Conservation (phyloP, 2,797 vertebrate species). For the Uromys caudimaculatus region DNA sequence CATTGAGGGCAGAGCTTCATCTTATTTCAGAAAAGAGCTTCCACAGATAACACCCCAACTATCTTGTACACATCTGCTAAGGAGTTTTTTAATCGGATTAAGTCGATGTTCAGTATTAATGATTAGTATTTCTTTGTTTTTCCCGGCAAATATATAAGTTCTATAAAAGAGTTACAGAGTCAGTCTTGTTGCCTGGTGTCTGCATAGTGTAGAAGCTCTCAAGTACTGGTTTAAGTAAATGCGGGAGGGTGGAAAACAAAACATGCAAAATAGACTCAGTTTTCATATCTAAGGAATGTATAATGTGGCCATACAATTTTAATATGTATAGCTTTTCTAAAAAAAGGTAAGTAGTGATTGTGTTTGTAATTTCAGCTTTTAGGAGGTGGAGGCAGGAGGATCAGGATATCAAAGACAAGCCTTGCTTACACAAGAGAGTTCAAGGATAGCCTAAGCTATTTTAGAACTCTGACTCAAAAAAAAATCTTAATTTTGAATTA, state of each 20-base stretch:
- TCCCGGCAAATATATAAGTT: background rate
- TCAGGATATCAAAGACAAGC: background rate
- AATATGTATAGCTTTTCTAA: background rate
- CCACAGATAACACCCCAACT: background rate
- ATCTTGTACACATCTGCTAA: background rate
- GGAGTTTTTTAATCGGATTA: background rate
- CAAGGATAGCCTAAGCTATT: background rate
- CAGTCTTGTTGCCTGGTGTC: background rate
- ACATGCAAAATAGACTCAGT: background rate
- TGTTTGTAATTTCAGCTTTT: background rate
- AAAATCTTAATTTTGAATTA: background rate
- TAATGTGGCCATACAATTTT: background rate
- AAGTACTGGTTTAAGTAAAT: background rate
- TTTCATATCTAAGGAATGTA: background rate
- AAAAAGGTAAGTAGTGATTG: background rate
- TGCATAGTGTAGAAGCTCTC: background rate
- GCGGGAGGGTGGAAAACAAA: background rate
- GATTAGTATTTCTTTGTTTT: background rate
- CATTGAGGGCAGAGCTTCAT: background rate
- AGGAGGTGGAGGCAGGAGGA: background rate
- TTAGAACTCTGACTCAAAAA: background rate
- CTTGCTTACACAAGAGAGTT: background rate
- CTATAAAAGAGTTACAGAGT: background rate
- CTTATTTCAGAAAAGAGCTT: background rate
- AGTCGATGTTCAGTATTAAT: background rate